Conservation (phyloP, 2,113 vertebrate genomes). For the Lates calcarifer region DNA sequence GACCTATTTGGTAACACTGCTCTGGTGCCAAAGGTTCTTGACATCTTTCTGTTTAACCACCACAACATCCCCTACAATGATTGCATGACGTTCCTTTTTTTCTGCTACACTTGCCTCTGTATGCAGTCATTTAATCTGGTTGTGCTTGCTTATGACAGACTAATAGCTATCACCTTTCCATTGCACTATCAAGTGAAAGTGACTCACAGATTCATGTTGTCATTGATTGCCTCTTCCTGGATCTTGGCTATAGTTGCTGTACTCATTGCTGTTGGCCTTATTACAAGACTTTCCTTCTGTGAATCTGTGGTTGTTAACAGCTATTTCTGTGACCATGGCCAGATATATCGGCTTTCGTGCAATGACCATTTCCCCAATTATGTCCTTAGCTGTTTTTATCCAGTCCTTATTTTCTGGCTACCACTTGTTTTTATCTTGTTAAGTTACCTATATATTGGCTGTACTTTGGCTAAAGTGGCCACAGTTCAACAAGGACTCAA, state of each 20-base stretch:
- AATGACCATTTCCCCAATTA: conserved; percentile 68
- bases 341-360: conserved; percentile 67
- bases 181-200: conserved; percentile 66
- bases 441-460: conserved; percentile 63
- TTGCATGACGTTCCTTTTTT: conserved; percentile 77
- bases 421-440: conserved; percentile 67
- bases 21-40: conserved; percentile 77
- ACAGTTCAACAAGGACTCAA: conserved; percentile 44
- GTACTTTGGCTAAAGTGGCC: conserved; percentile 56
- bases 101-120: conserved; percentile 68
- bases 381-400: conserved; percentile 39
- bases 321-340: conserved; percentile 78
- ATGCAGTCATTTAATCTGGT: conserved; percentile 80
- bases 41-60: conserved; percentile 75
- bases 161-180: conserved; percentile 79
- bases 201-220: conserved; percentile 70
- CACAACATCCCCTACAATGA: conserved; percentile 67
- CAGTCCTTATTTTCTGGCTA: conserved; percentile 65
- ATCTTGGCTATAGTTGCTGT: conserved; percentile 9
- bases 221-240: conserved; percentile 65
- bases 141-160: conserved; percentile 76
- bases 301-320: conserved; percentile 71
- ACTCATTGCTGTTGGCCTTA: conserved; percentile 32
- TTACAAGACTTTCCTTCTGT: conserved; percentile 77
- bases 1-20: conserved; percentile 76